Conservation (phyloP, 2,113 vertebrate genomes). For the Spermophilus dauricus region DNA sequence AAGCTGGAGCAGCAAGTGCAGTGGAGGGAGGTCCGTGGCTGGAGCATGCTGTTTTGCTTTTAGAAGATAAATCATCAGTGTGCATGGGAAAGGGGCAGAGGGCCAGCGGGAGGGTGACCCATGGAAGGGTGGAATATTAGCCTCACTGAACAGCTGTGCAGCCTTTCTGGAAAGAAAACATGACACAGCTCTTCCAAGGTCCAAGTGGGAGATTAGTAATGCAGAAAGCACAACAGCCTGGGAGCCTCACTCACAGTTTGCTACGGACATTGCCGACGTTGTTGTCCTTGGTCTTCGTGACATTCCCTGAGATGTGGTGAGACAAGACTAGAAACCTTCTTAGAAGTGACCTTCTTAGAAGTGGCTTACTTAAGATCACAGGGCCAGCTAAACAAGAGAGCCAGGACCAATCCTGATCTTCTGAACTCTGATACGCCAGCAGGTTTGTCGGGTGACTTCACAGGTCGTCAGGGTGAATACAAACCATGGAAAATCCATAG, state of each 20-base stretch:
- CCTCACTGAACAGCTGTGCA: neutral
- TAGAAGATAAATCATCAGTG: constrained; percentile 59
- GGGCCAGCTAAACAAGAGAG: neutral
- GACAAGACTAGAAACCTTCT: neutral
- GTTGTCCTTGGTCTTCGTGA: neutral
- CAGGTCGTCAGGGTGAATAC: neutral
- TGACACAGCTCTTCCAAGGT: neutral
- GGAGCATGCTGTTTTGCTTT: constrained; percentile 46
- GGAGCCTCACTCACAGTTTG: neutral
- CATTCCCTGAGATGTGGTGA: neutral
- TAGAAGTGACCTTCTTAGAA: constrained; percentile 10
- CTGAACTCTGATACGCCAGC: neutral
- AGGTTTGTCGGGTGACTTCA: neutral
- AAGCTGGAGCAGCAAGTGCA: neutral
- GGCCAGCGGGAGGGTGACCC: constrained; percentile 41
- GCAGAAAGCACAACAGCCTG: neutral
- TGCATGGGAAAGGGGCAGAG: constrained; percentile 55
- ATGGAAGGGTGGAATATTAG: constrained; percentile 51
- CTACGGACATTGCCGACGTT: neutral
- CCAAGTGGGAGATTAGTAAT: neutral
- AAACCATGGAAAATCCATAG: neutral
- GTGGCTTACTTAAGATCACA: neutral
- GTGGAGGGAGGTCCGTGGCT: neutral
- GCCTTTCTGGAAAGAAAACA: constrained; percentile 23
- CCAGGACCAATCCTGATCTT: neutral